Evolutionary conservation across 2,113 vertebrate species (phyloP).

Genomic region (Ptilorrhoa leucosticta): DNA sequence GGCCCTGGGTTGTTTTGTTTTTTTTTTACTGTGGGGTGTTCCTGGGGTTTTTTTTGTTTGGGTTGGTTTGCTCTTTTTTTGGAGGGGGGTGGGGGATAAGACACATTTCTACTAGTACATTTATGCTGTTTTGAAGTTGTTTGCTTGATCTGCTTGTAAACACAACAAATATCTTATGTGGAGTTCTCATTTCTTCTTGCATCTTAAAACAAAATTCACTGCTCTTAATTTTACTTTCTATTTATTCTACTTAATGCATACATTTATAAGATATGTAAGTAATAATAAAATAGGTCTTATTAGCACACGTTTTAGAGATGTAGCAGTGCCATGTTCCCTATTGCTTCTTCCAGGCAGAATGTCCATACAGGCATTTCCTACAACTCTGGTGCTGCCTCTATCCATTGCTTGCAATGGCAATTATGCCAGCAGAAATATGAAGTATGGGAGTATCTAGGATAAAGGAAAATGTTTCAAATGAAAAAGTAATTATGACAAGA

Average conservation of each 20-base stretch:
- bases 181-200: not conserved
- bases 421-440: not conserved
- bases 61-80: not conserved
- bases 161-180: accelerated
- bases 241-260: not conserved
- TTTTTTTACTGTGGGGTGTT: not conserved
- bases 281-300: not conserved
- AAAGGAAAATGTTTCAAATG: not conserved
- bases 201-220: not conserved
- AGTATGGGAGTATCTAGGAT: not conserved
- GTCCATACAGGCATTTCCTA: not conserved
- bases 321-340: not conserved
- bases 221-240: not conserved
- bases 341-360: not conserved
- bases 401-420: not conserved
- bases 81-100: no score
- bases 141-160: not conserved
- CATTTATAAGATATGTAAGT: not conserved
- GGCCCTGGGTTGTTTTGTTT: accelerated
- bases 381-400: not conserved
- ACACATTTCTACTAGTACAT: not conserved
- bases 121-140: not conserved
- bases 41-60: no score
- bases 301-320: not conserved
- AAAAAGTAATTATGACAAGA: not conserved